These are phyloP conservation scores for Tamandua tetradactyla DNA, from an alignment of 2,797 vertebrate species.

Conservation along the genomic window DNA sequence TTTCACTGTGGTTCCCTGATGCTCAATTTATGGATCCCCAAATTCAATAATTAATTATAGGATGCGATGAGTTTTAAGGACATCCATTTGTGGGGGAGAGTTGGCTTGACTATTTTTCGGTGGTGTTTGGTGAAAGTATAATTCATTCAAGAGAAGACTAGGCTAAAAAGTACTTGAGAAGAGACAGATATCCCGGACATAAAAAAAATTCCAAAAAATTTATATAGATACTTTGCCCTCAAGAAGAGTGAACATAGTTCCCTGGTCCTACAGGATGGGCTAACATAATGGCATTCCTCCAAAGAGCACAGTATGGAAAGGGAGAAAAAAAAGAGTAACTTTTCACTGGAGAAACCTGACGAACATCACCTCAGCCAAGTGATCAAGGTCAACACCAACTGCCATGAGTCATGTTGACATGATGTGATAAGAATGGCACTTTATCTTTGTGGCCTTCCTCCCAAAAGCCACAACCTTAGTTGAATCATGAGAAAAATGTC, in stretches of 20 bases:
- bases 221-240: background rate
- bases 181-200: background rate
- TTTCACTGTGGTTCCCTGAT: background rate
- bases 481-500: background rate
- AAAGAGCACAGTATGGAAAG: background rate
- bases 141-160: background rate
- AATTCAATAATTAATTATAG: conserved; percentile 25
- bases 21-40: background rate
- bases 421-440: background rate
- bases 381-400: background rate
- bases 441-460: background rate
- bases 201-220: conserved; percentile 29
- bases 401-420: background rate
- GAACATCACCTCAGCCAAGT: background rate
- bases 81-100: background rate
- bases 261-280: background rate
- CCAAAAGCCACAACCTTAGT: background rate
- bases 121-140: background rate
- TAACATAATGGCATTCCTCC: background rate
- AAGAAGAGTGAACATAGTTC: background rate
- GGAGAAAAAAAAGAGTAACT: fast-evolving
- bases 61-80: conserved; percentile 5
- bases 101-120: conserved; percentile 12
- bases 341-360: background rate
- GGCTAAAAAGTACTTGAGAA: background rate